Percentiles rank a stretch among this genome's conserved stretches.
These are phyloP conservation scores for Sylvia borin DNA, from an alignment of 2,797 vertebrate species.

Conservation along the genomic window DNA sequence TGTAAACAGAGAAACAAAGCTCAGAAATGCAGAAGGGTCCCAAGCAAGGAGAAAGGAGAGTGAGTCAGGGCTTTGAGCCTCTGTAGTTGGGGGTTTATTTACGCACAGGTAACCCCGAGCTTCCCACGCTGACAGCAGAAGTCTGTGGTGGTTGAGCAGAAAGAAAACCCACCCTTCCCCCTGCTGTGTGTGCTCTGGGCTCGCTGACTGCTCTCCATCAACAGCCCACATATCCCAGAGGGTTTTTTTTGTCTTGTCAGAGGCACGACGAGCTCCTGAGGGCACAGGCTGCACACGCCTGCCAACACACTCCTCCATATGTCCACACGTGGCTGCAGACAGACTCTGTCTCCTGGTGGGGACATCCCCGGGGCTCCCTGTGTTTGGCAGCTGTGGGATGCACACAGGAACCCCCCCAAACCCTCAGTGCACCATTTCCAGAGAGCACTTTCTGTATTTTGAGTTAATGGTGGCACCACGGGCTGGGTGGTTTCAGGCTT, in stretches of 20 bases:
- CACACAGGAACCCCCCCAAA: background rate
- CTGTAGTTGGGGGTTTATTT: background rate
- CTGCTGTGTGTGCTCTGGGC: background rate
- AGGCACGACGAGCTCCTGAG: background rate
- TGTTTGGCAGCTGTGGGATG: background rate
- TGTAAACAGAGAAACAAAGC: background rate
- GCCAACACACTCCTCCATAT: background rate
- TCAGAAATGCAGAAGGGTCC: background rate
- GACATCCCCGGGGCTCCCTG: rapidly evolving
- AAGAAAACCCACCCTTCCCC: background rate
- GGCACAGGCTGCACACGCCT: background rate
- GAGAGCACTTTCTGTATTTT: background rate
- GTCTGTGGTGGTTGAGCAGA: background rate
- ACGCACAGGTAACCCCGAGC: background rate
- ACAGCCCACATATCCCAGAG: background rate
- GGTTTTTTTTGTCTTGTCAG: background rate
- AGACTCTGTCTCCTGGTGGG: background rate
- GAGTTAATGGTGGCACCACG: background rate
- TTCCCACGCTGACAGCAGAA: background rate
- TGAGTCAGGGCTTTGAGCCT: background rate
- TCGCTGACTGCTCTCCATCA: background rate
- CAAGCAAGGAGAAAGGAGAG: background rate
- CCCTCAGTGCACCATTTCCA: background rate
- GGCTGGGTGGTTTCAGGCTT: background rate
- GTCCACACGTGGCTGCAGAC: background rate